Evolutionary conservation across 2,888 invertebrate species (phyloP), one percentile per base, ranked within the genome.

Genomic region (Thereva nobilitata): DNA sequence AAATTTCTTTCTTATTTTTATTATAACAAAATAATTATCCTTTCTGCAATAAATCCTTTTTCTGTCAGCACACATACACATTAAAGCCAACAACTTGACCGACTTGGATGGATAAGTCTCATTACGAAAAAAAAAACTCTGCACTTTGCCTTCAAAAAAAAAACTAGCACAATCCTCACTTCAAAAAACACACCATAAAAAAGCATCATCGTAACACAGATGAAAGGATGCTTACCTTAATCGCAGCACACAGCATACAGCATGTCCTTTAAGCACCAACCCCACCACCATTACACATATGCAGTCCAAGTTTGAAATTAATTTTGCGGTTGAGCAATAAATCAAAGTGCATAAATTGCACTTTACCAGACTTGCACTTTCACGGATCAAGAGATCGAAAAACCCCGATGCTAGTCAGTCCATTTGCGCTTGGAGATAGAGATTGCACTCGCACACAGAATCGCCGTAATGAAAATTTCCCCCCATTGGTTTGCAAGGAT

Each of bases 21-120:
- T 23, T 23, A 23, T 23, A 23, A 23, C 23, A 23, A 23, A 23
- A 23, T 23, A 23, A 23, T 23, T 23, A 23, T 23, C 23, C 23
- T 23, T 23, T 23, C 23, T 23, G 23, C 23, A 23, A 23, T 23
- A 23, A 23, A 23, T 23, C 23, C 23, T 2, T 2, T 23, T 23
- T 23, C 23, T 23, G 23, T 23, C 23, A 23, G 23, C 23, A 23
- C 23, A 23, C 2, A 23, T 23, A 1, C 23, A 59, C 57, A 47
- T 56, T 59, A 59, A 59, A 37, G 45, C 57, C 57, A 12, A 37
- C 57, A 59, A 59, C 57, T 59, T 59, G 57, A 59, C 57, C 57
- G 57, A 47, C 23, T 23, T 23, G 23, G 23, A 23, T 23, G 23
- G 23, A 23, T 23, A 23, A 23, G 23, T 23, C 23, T 23, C 23